Evolutionary conservation across 2,797 vertebrate genomes (phyloP).

Genomic region (Chrosomus eos): DNA sequence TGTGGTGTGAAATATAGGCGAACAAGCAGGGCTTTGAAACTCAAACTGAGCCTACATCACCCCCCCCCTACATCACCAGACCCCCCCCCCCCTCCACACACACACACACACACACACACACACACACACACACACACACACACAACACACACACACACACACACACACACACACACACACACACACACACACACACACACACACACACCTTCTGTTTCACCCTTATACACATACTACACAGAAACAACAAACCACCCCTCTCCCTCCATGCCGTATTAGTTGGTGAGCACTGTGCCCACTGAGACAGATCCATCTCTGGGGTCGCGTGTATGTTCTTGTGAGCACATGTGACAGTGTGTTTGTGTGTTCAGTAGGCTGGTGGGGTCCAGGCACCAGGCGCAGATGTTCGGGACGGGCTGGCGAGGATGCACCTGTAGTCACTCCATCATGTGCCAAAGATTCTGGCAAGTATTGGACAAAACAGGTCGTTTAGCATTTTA

Average conservation of each 20-base stretch:
- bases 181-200: conserved; percentile 46
- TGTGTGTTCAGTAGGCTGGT: conserved; percentile 23
- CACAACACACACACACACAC: conserved; percentile 9
- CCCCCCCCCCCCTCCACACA: conserved; percentile 51
- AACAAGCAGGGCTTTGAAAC: conserved; percentile 82
- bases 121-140: conserved; percentile 35
- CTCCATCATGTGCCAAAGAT: conserved; percentile 40
- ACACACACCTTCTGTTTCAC: conserved; percentile 43
- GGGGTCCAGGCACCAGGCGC: conserved; percentile 30
- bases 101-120: conserved; percentile 55
- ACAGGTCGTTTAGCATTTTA: not conserved
- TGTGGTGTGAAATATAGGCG: conserved; percentile 84
- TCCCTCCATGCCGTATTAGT: conserved; percentile 4
- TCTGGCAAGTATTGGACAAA: not conserved
- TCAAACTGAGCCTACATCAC: conserved; percentile 69
- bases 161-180: conserved; percentile 30
- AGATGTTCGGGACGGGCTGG: conserved; percentile 36
- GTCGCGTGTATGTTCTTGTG: conserved; percentile 7
- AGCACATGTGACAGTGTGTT: not conserved
- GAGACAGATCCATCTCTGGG: conserved; percentile 13
- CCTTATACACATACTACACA: conserved; percentile 16
- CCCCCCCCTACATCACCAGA: conserved; percentile 55
- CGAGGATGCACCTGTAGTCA: conserved; percentile 44
- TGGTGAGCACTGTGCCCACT: conserved; percentile 17
- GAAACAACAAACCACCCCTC: conserved; percentile 23